Conservation (phyloP, 2,797 vertebrate genomes). For the Hemibagrus guttatus region DNA sequence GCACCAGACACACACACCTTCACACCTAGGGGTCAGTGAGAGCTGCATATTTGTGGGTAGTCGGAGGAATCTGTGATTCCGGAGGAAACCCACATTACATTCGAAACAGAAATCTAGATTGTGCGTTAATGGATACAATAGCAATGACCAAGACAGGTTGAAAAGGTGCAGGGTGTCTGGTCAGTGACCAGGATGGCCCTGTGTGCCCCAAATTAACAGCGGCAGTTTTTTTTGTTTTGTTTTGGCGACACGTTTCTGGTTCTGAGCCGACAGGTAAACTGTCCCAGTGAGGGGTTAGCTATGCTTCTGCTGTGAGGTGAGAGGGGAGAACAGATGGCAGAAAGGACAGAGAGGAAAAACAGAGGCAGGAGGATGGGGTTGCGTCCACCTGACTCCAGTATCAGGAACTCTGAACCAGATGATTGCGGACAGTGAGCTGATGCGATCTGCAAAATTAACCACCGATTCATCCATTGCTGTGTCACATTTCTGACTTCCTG, state of each 20-base stretch:
- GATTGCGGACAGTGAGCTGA: neutral
- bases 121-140: neutral
- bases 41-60: neutral
- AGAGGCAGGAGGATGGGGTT: conserved; percentile 37
- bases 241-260: conserved; percentile 40
- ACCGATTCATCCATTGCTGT: neutral
- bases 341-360: conserved; percentile 62
- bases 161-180: neutral
- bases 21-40: neutral
- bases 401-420: conserved; percentile 30
- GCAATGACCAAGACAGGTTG: neutral
- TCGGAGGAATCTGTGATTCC: neutral
- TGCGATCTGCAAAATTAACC: conserved; percentile 1
- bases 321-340: conserved; percentile 62
- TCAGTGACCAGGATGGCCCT: neutral
- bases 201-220: conserved; percentile 24
- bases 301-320: conserved; percentile 56
- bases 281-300: conserved; percentile 45
- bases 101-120: neutral
- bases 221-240: too few relatives aligned
- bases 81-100: neutral
- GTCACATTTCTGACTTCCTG: too few relatives aligned
- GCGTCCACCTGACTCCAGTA: conserved; percentile 8
- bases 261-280: conserved; percentile 58
- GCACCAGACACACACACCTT: neutral